Evolutionary conservation across 2,797 vertebrate genomes (phyloP), one percentile per base, ranked within the genome.

Genomic region (Gambusia yucatana): DNA sequence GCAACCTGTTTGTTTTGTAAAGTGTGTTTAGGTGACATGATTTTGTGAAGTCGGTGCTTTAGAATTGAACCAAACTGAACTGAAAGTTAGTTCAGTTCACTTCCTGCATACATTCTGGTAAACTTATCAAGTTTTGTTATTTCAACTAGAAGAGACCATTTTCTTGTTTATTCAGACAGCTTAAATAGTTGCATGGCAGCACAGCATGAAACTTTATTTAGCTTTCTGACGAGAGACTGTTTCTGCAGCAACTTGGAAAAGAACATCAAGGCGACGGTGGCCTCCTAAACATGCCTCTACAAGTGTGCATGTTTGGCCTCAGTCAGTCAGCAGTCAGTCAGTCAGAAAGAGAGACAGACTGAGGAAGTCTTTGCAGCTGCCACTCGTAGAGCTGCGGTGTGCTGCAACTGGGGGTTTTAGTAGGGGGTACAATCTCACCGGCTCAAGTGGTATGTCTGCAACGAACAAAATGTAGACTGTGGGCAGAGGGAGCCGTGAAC

Each of bases 271-370:
- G 91, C 92, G 91, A 91, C 77, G 81, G 91, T 92, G 93, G 94
- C 92, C 93, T 84, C 52, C 80, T 82, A 47, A 91, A 94, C 94
- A 73, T 93, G 96, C 94, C 95, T 94, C 36, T 87, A 94, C 93
- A 96, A 84, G 96, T 94, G 94, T 94, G 90, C 80, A 92, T 84
- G 88, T 83, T 90, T 88, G 91, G 84, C 90, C 80, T 86, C 80
- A 77, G 85, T 30, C 88, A 80, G 73, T 78, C 93, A 87, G 82
- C 52, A 89, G 73, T 82, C 86, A 85, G 73, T 82, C 86, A 85
- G 89, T 90, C 65, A 90, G 89, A 88, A 77, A 88, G 95, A 87
- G 93, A 88, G 39, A 28, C 96, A 96, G 96, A 94, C 96, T 84
- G 94, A 96, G 86, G 90, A 93, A 88, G 87, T 89, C 36, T 8